Base-by-base conservation (phyloP, 2,797 vertebrate genomes). In the Allobates femoralis region DNA sequence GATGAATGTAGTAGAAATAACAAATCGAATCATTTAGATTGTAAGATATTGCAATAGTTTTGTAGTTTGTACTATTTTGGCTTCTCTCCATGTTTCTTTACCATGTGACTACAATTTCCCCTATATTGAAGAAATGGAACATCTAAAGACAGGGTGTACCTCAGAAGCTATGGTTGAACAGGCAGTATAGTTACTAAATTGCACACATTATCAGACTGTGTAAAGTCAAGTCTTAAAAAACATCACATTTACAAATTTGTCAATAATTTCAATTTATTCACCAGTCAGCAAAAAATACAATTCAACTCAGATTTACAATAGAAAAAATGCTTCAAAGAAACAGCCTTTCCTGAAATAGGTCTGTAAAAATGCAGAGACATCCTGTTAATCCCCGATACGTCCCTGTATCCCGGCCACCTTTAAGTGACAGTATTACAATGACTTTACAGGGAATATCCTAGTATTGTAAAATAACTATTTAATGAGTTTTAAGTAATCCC, bases 381-480 rank as follows among this genome's bases (percentile, higher is more conserved):
- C 86, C 86, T 87, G 81, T 83, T 73, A 79, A 79, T 51, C 16
- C 26, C 14, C 51, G n/a, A 62, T 34, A 62, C 46, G 64, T 81
- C 32, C 79, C 79, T 75, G 46, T 34, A 53, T 18, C 12, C 60
- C 23, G 4, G 77, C 66, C 18, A 41, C 71, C 14, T 64, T 15
- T 15, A 56, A 53, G 64, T 19, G 16, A 79, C 37, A 37, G n/a
- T 62, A 11, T 23, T 58, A 79, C 74, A 87, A 84, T 84, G 30
- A 58, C 76, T 64, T 79, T 81, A 75, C 82, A 87, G 86, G 86
- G 86, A 84, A 81, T 87, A 84, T 87, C 82, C 82, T 84, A 56
- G 67, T 67, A 84, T 87, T 87, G 86, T 87, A 50, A 53, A 26
- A 64, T 8, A 5, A n/a, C 46, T 64, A 32, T 67, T 87, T 75